Conservation (phyloP, 2,797 vertebrate genomes). For the Bufotes viridis region DNA sequence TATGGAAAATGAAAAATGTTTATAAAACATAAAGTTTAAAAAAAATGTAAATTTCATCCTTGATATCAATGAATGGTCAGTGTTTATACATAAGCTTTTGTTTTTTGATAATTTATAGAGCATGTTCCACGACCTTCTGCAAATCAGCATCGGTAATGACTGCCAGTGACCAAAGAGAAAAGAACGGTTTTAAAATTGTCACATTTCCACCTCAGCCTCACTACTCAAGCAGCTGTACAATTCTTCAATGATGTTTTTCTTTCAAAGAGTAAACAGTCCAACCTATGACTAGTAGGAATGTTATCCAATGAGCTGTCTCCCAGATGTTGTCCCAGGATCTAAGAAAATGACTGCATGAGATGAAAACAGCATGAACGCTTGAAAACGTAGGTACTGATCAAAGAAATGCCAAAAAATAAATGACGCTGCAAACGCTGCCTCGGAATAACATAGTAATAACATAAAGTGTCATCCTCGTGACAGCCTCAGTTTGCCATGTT, state of each 20-base stretch:
- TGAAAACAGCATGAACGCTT: background rate
- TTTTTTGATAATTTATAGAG: background rate
- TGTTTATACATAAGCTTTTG: background rate
- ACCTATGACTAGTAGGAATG: background rate
- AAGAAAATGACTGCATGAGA: background rate
- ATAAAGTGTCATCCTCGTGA: slow-evolving; percentile 38
- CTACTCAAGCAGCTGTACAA: background rate
- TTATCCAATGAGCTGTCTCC: background rate
- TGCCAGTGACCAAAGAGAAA: background rate
- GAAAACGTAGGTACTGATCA: background rate
- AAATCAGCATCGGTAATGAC: background rate
- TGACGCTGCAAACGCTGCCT: slow-evolving; percentile 16
- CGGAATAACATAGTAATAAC: slow-evolving; percentile 32
- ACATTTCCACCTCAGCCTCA: background rate
- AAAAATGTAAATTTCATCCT: background rate
- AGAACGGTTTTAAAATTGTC: too few species aligned
- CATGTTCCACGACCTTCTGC: background rate
- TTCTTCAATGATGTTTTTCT: background rate
- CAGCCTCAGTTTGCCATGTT: slow-evolving; percentile 43
- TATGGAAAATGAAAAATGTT: too few species aligned
- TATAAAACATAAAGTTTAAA: too few species aligned
- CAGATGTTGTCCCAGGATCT: background rate
- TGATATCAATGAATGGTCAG: background rate
- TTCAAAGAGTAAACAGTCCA: background rate
- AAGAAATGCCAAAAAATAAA: slow-evolving; percentile 22